These are phyloP conservation scores for Hemaris fuciformis DNA, from an alignment of 2,888 invertebrate genomes.

Conservation along the genomic window DNA sequence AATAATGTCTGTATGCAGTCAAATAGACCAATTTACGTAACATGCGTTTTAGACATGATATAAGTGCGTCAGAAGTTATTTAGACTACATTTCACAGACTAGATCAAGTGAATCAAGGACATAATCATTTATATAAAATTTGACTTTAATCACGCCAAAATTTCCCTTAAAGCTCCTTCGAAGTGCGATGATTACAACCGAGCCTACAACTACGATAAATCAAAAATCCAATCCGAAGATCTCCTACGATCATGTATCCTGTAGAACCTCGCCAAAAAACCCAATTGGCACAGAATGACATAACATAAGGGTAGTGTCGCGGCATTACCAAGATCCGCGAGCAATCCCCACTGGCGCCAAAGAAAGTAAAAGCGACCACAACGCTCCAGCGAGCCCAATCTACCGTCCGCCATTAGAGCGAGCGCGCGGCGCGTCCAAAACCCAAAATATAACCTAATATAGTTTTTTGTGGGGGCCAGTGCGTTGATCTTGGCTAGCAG, in stretches of 20 bases:
- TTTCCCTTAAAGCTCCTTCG: no score
- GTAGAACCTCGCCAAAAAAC: conserved; percentile 6
- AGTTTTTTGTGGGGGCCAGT: conserved; percentile 41
- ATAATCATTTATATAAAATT: no score
- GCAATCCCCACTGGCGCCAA: conserved; percentile 68
- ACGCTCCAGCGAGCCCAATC: conserved; percentile 45
- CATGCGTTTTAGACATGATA: no score
- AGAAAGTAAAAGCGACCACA: conserved; percentile 76
- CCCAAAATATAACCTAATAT: conserved; percentile 24
- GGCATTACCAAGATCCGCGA: conserved; percentile 7
- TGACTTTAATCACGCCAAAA: no score
- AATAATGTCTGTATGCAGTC: no score
- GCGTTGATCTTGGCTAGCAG: conserved; percentile 69
- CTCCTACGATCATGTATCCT: not conserved
- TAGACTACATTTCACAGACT: no score
- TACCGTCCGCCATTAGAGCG: conserved; percentile 69
- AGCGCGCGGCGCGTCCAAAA: conserved; percentile 48
- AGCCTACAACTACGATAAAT: no score
- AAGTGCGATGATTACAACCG: no score
- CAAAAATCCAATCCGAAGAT: not conserved
- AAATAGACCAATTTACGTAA: no score
- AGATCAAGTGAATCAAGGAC: no score
- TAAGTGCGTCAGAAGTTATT: no score
- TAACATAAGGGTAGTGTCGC: not conserved
- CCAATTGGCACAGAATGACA: not conserved